Evolutionary conservation across 2,113 vertebrate species (phyloP).

Genomic region (Carassius gibelio): DNA sequence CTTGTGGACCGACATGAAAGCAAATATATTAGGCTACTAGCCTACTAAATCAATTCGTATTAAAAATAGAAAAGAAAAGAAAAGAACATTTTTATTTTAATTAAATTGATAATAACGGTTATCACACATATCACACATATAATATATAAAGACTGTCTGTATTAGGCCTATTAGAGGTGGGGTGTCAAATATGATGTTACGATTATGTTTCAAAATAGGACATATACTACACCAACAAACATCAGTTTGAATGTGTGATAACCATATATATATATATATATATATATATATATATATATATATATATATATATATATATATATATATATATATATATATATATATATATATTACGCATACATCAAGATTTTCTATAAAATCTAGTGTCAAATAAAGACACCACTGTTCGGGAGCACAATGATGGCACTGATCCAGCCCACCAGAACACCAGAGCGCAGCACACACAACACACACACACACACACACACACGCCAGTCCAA

Average conservation of each 20-base stretch:
- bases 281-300: not conserved
- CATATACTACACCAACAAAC: too few species aligned
- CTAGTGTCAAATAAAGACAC: conserved; percentile 20
- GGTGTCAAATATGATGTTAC: too few species aligned
- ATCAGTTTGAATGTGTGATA: too few species aligned
- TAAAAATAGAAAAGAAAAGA: not conserved
- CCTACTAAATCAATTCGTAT: not conserved
- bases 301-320: not conserved
- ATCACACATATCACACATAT: too few species aligned
- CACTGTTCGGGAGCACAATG: conserved; percentile 54
- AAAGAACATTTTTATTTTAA: not conserved
- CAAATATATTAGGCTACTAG: not conserved
- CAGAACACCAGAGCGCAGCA: conserved; percentile 14
- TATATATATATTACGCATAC: not conserved
- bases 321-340: not conserved
- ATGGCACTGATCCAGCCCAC: conserved; percentile 60
- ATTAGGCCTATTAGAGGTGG: too few species aligned
- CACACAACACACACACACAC: conserved; percentile 7
- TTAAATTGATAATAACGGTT: not conserved
- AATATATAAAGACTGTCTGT: too few species aligned
- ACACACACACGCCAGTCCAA: conserved; percentile 35
- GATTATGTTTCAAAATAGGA: too few species aligned
- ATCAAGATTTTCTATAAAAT: not conserved
- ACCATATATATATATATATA: not conserved
- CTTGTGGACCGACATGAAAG: not conserved